Percentiles rank a stretch among this genome's conserved stretches.
Conservation (phyloP, 2,113 vertebrate species). For the Ifrita kowaldi region DNA sequence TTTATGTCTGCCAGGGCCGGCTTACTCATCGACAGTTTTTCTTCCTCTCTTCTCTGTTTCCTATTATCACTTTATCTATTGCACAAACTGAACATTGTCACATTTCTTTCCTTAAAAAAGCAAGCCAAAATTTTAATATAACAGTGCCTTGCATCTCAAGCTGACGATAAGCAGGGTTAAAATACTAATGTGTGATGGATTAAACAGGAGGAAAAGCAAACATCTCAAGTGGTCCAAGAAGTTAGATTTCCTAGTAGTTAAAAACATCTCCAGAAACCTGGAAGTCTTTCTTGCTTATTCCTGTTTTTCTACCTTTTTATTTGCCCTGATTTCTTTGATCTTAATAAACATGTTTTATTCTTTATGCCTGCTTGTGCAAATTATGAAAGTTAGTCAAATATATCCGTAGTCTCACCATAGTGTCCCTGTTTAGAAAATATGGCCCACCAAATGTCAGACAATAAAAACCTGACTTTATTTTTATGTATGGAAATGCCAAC, state of each 20-base stretch:
- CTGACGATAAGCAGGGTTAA: not conserved
- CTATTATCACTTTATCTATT: not conserved
- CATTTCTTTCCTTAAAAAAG: not conserved
- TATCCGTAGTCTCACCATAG: not conserved
- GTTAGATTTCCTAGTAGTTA: not conserved
- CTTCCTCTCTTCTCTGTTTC: not conserved
- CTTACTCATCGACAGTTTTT: not conserved
- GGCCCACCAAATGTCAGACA: not conserved
- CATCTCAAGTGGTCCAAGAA: not conserved
- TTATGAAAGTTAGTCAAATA: not conserved
- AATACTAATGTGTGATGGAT: not conserved
- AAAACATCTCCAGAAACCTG: not conserved
- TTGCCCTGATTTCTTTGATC: constrained; percentile 43
- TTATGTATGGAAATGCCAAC: not conserved
- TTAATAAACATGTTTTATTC: not conserved
- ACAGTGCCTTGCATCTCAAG: not conserved
- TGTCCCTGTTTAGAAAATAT: not conserved
- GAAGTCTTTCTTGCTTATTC: not conserved
- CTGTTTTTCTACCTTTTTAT: not conserved
- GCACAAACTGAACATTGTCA: not conserved
- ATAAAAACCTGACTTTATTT: not conserved
- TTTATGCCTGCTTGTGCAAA: not conserved
- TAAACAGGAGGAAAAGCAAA: not conserved
- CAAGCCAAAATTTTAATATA: not conserved
- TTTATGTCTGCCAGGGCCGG: rapidly evolving